Conservation (phyloP, 2,113 vertebrate genomes). For the Upupa epops region DNA sequence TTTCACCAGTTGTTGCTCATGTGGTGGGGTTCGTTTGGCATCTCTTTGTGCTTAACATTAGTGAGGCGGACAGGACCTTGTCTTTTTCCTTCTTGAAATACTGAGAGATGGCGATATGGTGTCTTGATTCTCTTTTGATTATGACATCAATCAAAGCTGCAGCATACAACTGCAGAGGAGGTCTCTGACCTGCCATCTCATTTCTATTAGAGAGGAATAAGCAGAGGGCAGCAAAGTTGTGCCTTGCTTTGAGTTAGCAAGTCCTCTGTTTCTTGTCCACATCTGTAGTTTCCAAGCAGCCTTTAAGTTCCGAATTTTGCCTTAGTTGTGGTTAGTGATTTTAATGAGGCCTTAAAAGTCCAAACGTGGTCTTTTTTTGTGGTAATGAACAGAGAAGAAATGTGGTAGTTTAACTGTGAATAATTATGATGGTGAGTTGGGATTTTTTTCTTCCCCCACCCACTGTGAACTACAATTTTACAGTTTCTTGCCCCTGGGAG, state of each 20-base stretch:
- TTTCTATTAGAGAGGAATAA: neutral
- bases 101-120: neutral
- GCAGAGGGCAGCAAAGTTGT: neutral
- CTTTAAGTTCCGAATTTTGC: neutral
- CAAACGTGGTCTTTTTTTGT: fast-evolving
- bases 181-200: neutral
- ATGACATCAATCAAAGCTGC: neutral
- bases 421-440: neutral
- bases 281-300: neutral
- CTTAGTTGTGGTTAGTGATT: neutral
- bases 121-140: neutral
- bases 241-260: neutral
- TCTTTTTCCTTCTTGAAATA: neutral
- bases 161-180: neutral
- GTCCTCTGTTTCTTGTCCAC: neutral
- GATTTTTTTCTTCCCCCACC: fast-evolving
- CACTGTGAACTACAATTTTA: neutral
- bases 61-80: neutral
- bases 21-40: neutral
- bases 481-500: neutral
- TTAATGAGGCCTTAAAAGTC: neutral
- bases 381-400: neutral
- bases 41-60: neutral
- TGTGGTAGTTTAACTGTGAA: neutral
- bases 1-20: neutral